phyloP scores from a whole-genome alignment of 1,140 invertebrate species.

The Battus philenor region DNA sequence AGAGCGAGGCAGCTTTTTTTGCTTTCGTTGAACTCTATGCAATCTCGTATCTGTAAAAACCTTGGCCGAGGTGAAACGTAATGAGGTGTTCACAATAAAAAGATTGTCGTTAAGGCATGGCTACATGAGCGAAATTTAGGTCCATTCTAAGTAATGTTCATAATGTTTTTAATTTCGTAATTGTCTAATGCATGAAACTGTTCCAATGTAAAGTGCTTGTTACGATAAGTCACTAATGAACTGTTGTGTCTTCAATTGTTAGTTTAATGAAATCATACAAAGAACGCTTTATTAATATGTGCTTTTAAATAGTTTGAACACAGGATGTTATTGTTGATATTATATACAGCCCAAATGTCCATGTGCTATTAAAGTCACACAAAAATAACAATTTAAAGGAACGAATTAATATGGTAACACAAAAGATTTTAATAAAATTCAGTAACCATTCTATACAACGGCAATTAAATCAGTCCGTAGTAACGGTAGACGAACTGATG shows the following conservation, averaged over 20 bases:
- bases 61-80: conserved; percentile 41
- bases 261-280: too few species aligned
- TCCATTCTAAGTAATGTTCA: too few species aligned
- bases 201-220: conserved; percentile 6
- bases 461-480: conserved; percentile 24
- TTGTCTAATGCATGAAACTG: conserved; percentile 16
- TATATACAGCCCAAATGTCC: too few species aligned
- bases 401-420: too few species aligned
- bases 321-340: too few species aligned
- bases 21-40: conserved; percentile 40
- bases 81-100: conserved; percentile 31
- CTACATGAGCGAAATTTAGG: conserved; percentile 1
- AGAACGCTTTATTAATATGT: too few species aligned
- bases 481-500: conserved; percentile 18
- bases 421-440: too few species aligned
- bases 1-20: conserved; percentile 36
- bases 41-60: conserved; percentile 28
- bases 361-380: too few species aligned
- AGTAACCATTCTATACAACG: too few species aligned
- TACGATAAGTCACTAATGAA: not conserved
- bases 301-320: too few species aligned
- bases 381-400: too few species aligned
- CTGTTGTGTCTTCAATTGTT: conserved; percentile 12
- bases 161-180: too few species aligned
- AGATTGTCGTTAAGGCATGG: conserved; percentile 5